These are phyloP conservation scores for Caloenas nicobarica DNA, from an alignment of 2,113 vertebrate genomes.

Conservation along the genomic window DNA sequence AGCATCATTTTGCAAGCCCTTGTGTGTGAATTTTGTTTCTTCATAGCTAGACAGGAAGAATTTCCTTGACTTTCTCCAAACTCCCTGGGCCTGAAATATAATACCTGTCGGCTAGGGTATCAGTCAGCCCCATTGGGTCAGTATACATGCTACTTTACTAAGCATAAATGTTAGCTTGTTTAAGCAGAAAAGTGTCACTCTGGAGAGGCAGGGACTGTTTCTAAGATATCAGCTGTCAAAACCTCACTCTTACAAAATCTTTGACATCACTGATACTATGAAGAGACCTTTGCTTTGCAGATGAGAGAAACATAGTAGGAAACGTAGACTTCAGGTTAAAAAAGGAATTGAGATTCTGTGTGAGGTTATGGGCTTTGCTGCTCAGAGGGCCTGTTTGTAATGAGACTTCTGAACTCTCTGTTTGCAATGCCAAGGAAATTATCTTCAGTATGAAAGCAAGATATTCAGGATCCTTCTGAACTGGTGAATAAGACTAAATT, in stretches of 20 bases:
- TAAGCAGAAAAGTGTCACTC: neutral
- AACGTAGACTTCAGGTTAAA: neutral
- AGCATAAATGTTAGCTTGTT: neutral
- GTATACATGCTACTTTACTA: neutral
- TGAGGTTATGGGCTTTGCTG: neutral
- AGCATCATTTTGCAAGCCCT: neutral
- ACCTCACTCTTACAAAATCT: neutral
- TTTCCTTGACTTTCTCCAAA: neutral
- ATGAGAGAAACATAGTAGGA: neutral
- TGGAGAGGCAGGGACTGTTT: neutral
- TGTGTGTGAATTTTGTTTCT: neutral
- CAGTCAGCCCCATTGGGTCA: neutral
- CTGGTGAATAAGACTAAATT: neutral
- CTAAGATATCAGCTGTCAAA: neutral
- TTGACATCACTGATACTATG: neutral
- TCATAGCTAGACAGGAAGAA: neutral
- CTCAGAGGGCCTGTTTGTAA: neutral
- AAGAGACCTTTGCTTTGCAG: neutral
- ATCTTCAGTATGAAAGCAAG: neutral
- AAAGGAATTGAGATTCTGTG: slow-evolving; percentile 11
- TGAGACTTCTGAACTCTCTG: neutral
- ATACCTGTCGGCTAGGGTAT: neutral
- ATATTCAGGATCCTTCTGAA: neutral
- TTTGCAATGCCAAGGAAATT: slow-evolving; percentile 11
- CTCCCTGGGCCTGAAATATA: neutral